phyloP scores from a whole-genome alignment of 1,140 invertebrate species.

The Drosophila pandora region DNA sequence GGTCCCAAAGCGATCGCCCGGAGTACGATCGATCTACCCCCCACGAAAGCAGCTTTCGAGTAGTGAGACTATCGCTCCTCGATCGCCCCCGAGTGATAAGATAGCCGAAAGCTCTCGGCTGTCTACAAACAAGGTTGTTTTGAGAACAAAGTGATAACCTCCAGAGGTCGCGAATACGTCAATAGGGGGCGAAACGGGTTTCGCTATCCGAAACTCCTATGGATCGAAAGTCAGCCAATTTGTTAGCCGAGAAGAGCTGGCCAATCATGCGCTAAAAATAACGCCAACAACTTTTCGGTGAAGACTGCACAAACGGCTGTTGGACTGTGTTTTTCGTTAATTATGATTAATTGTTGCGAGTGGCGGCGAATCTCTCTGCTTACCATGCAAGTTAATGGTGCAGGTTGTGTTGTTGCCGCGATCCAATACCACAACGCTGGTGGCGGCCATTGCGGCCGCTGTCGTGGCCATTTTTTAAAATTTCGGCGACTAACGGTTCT shows the following conservation, averaged over 20 bases:
- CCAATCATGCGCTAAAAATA: slow-evolving; percentile 79
- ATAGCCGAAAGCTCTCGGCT: slow-evolving; percentile 30
- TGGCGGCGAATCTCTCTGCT: slow-evolving; percentile 75
- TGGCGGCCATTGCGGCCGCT: slow-evolving; percentile 90
- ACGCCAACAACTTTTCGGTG: slow-evolving; percentile 59
- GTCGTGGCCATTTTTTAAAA: slow-evolving; percentile 67
- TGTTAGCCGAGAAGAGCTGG: slow-evolving; percentile 54
- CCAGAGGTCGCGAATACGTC: slow-evolving; percentile 56
- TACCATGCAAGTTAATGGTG: slow-evolving; percentile 96
- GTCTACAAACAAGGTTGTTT: slow-evolving; percentile 60
- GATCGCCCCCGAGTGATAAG: slow-evolving; percentile 35
- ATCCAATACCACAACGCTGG: slow-evolving; percentile 96
- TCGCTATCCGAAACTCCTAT: slow-evolving; percentile 34
- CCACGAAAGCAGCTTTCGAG: slow-evolving; percentile 20
- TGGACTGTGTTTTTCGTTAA: slow-evolving; percentile 57
- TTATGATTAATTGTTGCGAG: slow-evolving; percentile 73
- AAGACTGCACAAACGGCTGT: slow-evolving; percentile 44
- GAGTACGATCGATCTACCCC: slow-evolving; percentile 21
- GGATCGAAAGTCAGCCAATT: slow-evolving; percentile 65
- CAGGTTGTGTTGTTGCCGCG: slow-evolving; percentile 97
- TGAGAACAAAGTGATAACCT: slow-evolving; percentile 63
- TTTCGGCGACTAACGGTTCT: slow-evolving; percentile 57
- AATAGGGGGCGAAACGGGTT: slow-evolving; percentile 53
- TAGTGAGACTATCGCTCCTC: not conserved
- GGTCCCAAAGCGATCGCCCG: slow-evolving; percentile 2